These are phyloP conservation scores for Rhinolophus sinicus DNA, from an alignment of 2,113 vertebrate species.

Conservation along the genomic window DNA sequence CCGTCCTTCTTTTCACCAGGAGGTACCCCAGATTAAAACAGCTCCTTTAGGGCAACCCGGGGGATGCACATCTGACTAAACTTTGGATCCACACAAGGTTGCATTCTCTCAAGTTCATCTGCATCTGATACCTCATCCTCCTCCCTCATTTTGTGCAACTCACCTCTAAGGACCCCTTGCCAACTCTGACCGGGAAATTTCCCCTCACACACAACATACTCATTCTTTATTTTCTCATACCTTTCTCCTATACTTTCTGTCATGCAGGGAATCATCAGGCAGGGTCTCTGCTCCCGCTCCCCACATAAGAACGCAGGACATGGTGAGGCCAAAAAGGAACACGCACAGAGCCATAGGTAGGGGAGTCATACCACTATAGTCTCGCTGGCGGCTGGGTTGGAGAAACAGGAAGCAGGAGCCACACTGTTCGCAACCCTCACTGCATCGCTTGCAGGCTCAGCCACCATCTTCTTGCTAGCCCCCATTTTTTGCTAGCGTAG, in stretches of 20 bases:
- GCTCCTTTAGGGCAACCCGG: neutral
- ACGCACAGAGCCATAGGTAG: too few relatives aligned
- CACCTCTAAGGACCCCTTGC: neutral
- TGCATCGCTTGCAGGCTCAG: too few relatives aligned
- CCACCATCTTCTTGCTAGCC: too few relatives aligned
- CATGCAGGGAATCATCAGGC: too few relatives aligned
- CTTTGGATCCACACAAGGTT: neutral
- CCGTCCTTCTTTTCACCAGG: neutral
- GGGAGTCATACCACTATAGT: too few relatives aligned
- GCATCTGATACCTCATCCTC: neutral
- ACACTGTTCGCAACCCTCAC: too few relatives aligned
- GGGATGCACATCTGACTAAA: neutral
- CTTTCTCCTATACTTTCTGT: neutral
- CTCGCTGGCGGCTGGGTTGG: too few relatives aligned
- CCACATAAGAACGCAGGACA: too few relatives aligned
- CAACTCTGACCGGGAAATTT: neutral
- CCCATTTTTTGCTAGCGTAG: too few relatives aligned
- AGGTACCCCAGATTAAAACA: neutral
- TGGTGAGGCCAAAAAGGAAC: too few relatives aligned
- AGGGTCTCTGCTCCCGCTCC: too few relatives aligned
- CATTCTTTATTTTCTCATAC: neutral
- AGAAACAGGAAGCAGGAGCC: too few relatives aligned
- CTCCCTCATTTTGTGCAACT: neutral
- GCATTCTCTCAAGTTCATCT: neutral
- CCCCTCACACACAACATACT: fast-evolving